These are phyloP conservation scores for Clitarchus hookeri DNA, from an alignment of 2,888 invertebrate species.

Conservation along the genomic window DNA sequence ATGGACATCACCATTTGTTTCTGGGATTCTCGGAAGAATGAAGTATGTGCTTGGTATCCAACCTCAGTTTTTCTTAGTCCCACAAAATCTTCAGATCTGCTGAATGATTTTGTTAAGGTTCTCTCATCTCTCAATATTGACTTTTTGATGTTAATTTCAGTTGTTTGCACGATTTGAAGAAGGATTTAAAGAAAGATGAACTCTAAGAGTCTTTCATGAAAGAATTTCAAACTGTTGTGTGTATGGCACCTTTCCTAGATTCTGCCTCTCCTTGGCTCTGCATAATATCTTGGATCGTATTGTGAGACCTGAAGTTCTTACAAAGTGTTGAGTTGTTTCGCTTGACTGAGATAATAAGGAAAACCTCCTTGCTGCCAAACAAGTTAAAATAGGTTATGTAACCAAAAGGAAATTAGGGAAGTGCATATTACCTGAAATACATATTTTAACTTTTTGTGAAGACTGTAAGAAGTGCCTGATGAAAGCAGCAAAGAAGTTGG, in stretches of 20 bases:
- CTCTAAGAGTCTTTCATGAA: background rate
- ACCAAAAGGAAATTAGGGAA: background rate
- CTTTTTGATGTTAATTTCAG: background rate
- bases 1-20: background rate
- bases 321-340: background rate
- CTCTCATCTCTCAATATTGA: background rate
- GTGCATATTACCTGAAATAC: background rate
- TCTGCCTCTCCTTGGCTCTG: background rate
- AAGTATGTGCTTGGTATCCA: background rate
- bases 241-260: background rate
- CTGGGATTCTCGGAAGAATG: slow-evolving; percentile 8
- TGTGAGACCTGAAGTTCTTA: background rate
- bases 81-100: background rate
- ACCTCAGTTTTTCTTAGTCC: background rate
- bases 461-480: background rate
- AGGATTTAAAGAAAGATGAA: slow-evolving; percentile 2
- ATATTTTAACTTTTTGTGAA: background rate
- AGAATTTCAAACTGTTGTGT: background rate
- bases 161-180: background rate
- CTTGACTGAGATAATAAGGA: background rate
- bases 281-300: slow-evolving; percentile 14
- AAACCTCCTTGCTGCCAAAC: background rate
- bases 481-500: background rate
- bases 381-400: background rate
- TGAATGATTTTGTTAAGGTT: background rate